These are phyloP conservation scores for Leucophora obtusa DNA, from an alignment of 2,888 invertebrate genomes.

Conservation along the genomic window DNA sequence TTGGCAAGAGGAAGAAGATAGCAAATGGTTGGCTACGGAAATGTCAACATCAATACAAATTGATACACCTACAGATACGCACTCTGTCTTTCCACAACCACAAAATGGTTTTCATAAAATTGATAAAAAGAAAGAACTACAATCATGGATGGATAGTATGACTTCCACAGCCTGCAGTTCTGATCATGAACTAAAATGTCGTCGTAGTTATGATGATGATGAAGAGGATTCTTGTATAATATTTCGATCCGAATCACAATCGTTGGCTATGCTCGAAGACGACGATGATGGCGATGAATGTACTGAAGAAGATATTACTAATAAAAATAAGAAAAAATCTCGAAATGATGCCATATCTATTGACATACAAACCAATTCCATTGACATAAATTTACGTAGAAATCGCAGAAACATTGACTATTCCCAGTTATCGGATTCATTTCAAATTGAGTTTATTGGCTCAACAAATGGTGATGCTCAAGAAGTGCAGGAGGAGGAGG, in stretches of 20 bases:
- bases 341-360: slow-evolving; percentile 70
- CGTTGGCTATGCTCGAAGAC: slow-evolving; percentile 68
- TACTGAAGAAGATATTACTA: slow-evolving; percentile 37
- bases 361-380: slow-evolving; percentile 73
- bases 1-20: slow-evolving; percentile 91
- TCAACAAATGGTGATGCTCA: slow-evolving; percentile 67
- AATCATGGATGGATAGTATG: slow-evolving; percentile 74
- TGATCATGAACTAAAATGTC: slow-evolving; percentile 59
- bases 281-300: slow-evolving; percentile 45
- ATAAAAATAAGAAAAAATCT: slow-evolving; percentile 28
- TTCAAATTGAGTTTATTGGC: slow-evolving; percentile 77
- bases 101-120: slow-evolving; percentile 55
- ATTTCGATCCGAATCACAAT: slow-evolving; percentile 76
- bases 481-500: neutral
- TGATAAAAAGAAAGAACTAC: slow-evolving; percentile 69
- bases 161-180: slow-evolving; percentile 70
- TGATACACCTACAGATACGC: slow-evolving; percentile 72
- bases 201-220: slow-evolving; percentile 62
- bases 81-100: slow-evolving; percentile 66
- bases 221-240: slow-evolving; percentile 75
- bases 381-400: slow-evolving; percentile 63
- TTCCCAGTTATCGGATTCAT: slow-evolving; percentile 76
- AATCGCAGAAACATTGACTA: slow-evolving; percentile 71
- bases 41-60: slow-evolving; percentile 77
- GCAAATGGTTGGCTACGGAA: slow-evolving; percentile 76